A percentile compares a stretch with the other conserved stretches of the same genome.
Evolutionary conservation across 2,888 invertebrate species (phyloP).

Genomic region (Metalampra italica): DNA sequence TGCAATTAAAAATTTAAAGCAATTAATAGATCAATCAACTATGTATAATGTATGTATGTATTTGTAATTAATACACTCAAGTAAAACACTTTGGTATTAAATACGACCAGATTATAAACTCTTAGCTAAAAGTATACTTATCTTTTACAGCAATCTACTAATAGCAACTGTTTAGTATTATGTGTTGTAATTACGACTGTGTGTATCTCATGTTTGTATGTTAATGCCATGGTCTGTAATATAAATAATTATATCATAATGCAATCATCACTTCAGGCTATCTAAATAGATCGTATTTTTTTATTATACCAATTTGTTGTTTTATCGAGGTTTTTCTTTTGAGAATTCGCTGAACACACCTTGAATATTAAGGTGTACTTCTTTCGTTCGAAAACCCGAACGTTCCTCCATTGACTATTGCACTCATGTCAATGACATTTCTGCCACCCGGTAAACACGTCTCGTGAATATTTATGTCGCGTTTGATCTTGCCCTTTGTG

Average conservation of each 20-base stretch:
- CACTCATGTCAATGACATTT: conserved; percentile 12
- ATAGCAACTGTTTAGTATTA: conserved; percentile 2
- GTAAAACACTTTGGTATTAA: neutral
- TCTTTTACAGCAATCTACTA: neutral
- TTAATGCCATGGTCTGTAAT: neutral
- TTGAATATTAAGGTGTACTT: neutral
- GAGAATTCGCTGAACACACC: neutral
- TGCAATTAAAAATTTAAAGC: neutral
- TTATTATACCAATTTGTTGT: neutral
- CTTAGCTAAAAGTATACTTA: neutral
- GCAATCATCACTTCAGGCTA: neutral
- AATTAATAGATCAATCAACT: neutral
- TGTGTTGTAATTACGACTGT: neutral
- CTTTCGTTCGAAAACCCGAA: no score
- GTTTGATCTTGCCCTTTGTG: conserved; percentile 30
- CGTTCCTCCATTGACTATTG: no score
- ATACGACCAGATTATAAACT: neutral
- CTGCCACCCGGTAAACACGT: conserved; percentile 27
- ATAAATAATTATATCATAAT: neutral
- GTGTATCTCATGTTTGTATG: neutral
- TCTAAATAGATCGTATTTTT: neutral
- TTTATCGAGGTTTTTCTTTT: no score
- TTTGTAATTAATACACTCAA: neutral
- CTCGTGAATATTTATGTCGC: conserved; percentile 39
- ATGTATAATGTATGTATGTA: no score